phyloP scores from a whole-genome alignment of 1,140 invertebrate genomes.

The Probaryconus sp. region DNA sequence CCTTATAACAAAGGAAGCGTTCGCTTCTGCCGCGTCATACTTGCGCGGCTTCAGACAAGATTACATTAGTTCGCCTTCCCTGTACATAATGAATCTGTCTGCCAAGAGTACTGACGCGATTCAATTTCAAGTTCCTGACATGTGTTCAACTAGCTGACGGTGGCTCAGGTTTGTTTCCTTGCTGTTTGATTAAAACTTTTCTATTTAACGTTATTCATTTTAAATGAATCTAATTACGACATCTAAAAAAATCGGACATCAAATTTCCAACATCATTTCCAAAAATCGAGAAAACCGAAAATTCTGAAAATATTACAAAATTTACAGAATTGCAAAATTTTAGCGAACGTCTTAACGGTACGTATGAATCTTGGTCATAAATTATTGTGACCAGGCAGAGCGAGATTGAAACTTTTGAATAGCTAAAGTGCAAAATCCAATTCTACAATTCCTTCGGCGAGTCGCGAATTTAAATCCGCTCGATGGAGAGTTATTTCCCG shows the following conservation, averaged over 20 bases:
- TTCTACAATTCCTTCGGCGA: slow-evolving; percentile 44
- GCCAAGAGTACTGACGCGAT: slow-evolving; percentile 38
- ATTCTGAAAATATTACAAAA: too few species aligned
- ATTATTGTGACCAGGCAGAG: not conserved
- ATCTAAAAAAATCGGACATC: too few species aligned
- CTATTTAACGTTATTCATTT: not conserved
- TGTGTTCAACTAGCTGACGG: slow-evolving; percentile 29
- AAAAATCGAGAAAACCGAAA: too few species aligned
- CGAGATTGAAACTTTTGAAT: slow-evolving; percentile 67
- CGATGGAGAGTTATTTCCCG: slow-evolving; percentile 62
- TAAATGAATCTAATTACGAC: too few species aligned
- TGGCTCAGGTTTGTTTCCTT: slow-evolving; percentile 12
- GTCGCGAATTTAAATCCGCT: slow-evolving; percentile 63
- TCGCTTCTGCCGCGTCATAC: slow-evolving; percentile 22
- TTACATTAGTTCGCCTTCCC: slow-evolving; percentile 58
- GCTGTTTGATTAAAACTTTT: slow-evolving; percentile 29
- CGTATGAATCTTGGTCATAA: too few species aligned
- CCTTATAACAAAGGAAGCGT: slow-evolving; percentile 55
- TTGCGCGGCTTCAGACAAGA: slow-evolving; percentile 41
- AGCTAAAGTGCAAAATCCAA: slow-evolving; percentile 65
- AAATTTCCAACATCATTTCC: too few species aligned
- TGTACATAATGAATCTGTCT: slow-evolving; percentile 51
- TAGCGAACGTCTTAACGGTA: too few species aligned
- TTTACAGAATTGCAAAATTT: too few species aligned
- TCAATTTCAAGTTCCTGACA: slow-evolving; percentile 51